phyloP scores from a whole-genome alignment of 2,888 invertebrate genomes.

The Axea sp. region DNA sequence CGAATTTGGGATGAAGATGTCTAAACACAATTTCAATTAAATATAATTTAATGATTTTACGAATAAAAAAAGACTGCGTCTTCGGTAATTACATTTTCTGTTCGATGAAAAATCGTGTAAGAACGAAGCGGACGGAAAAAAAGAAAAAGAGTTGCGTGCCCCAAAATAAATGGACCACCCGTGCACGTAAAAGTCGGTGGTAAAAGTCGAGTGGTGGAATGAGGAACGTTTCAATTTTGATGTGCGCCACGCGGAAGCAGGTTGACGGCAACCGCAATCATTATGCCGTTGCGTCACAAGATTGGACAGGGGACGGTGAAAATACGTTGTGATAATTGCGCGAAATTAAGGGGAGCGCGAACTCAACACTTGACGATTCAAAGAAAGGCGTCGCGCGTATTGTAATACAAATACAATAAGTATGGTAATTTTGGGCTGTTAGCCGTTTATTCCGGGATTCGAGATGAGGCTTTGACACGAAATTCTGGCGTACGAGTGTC shows the following conservation, averaged over 20 bases:
- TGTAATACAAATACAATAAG: slow-evolving; percentile 15
- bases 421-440: slow-evolving; percentile 27
- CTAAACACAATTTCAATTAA: background rate
- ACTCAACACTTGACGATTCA: slow-evolving; percentile 25
- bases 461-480: slow-evolving; percentile 16
- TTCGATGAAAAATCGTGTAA: too few relatives aligned
- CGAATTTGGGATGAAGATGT: slow-evolving; percentile 8
- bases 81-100: too few relatives aligned
- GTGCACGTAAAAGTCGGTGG: slow-evolving; percentile 11
- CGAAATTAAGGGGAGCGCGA: slow-evolving; percentile 19
- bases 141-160: background rate
- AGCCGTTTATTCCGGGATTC: background rate
- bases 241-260: slow-evolving; percentile 41
- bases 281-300: slow-evolving; percentile 28
- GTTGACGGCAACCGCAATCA: slow-evolving; percentile 14
- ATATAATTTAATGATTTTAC: too few relatives aligned
- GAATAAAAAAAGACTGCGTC: too few relatives aligned
- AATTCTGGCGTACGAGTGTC: slow-evolving; percentile 10
- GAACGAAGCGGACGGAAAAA: too few relatives aligned
- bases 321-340: slow-evolving; percentile 40
- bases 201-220: slow-evolving; percentile 21
- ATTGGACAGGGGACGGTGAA: slow-evolving; percentile 6
- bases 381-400: slow-evolving; percentile 17
- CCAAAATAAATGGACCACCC: slow-evolving; percentile 36
- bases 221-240: slow-evolving; percentile 44